Evolutionary conservation across 2,113 vertebrate species (phyloP).

Genomic region (Eublepharis macularius): DNA sequence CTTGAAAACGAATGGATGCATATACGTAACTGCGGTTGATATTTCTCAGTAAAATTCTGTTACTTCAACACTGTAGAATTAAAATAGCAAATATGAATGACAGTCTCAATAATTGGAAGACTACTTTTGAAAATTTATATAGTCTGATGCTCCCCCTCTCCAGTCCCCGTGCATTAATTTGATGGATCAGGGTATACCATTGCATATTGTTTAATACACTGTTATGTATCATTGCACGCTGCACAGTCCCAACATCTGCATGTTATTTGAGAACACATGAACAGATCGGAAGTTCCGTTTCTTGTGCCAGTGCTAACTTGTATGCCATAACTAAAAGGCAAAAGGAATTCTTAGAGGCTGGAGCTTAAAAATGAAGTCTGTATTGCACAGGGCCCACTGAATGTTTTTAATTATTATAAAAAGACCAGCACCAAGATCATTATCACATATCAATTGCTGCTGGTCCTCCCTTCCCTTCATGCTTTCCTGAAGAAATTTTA

Average conservation of each 20-base stretch:
- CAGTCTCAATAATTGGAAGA: neutral
- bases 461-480: neutral
- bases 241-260: neutral
- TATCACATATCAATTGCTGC: neutral
- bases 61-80: neutral
- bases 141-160: neutral
- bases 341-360: neutral
- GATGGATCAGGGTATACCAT: neutral
- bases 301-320: neutral
- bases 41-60: neutral
- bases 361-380: neutral
- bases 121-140: neutral
- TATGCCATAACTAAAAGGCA: neutral
- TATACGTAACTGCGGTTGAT: neutral
- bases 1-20: neutral
- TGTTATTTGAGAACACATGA: neutral
- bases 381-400: neutral
- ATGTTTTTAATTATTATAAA: neutral
- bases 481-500: neutral
- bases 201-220: neutral
- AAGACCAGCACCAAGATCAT: neutral
- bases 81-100: neutral
- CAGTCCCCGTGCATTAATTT: neutral
- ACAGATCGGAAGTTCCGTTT: neutral
- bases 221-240: neutral